These are phyloP conservation scores for Natator depressus DNA, from an alignment of 2,113 vertebrate genomes.

Conservation along the genomic window DNA sequence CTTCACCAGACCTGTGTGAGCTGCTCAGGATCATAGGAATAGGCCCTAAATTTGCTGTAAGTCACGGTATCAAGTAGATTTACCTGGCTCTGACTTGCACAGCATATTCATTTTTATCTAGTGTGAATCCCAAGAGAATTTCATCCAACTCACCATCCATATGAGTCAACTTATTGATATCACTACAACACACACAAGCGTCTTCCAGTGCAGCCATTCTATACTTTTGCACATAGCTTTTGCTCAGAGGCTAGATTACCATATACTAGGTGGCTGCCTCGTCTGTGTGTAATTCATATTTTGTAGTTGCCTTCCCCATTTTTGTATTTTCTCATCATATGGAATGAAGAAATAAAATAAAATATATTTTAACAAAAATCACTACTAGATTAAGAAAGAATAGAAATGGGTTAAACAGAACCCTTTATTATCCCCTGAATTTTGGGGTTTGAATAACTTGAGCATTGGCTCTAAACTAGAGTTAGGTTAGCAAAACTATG, in stretches of 20 bases:
- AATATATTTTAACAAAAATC: not conserved
- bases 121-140: not conserved
- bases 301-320: not conserved
- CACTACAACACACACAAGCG: not conserved
- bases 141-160: not conserved
- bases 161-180: not conserved
- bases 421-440: not conserved
- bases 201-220: not conserved
- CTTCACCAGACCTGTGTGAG: not conserved
- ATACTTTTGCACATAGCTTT: not conserved
- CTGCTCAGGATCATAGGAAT: not conserved
- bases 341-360: not conserved
- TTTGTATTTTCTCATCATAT: not conserved
- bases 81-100: not conserved
- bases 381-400: not conserved
- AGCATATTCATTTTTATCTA: not conserved
- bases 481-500: not conserved
- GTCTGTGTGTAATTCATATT: not conserved
- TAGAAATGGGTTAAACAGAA: not conserved
- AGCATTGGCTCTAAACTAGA: not conserved
- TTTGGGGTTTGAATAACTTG: not conserved
- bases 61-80: not conserved
- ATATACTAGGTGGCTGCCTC: not conserved
- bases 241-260: not conserved
- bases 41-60: not conserved